These are phyloP conservation scores for Trialeurodes vaporariorum DNA, from an alignment of 1,140 invertebrate species.

Conservation along the genomic window DNA sequence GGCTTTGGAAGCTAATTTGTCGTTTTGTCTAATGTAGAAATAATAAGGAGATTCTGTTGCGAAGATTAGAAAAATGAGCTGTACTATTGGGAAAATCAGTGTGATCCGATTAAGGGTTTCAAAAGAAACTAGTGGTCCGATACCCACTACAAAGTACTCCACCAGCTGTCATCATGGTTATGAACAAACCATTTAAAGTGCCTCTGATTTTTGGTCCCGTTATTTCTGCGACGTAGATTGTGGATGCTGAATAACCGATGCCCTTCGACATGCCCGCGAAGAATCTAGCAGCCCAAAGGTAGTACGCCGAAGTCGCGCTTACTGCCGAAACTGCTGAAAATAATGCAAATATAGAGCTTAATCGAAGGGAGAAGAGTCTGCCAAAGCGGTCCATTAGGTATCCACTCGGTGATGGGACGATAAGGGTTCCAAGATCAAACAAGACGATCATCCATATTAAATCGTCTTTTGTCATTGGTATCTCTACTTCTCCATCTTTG, in stretches of 20 bases:
- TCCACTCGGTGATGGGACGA: slow-evolving; percentile 26
- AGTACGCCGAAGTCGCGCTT: slow-evolving; percentile 6
- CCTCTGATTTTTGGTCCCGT: slow-evolving; percentile 29
- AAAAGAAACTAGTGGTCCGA: slow-evolving; percentile 62
- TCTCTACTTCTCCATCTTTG: background rate
- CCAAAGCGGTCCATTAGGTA: slow-evolving; percentile 61
- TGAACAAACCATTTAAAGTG: slow-evolving; percentile 55
- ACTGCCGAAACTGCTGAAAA: slow-evolving; percentile 46
- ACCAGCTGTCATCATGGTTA: slow-evolving; percentile 61
- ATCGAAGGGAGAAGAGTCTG: slow-evolving; percentile 52
- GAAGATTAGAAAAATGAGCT: too few relatives aligned
- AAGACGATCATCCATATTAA: slow-evolving; percentile 22
- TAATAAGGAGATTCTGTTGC: slow-evolving; percentile 70
- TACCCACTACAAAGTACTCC: slow-evolving; percentile 58
- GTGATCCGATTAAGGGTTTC: too few relatives aligned
- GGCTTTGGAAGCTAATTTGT: slow-evolving; percentile 45
- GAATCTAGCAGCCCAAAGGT: slow-evolving; percentile 21
- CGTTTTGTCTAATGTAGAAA: slow-evolving; percentile 45
- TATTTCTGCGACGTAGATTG: slow-evolving; percentile 79
- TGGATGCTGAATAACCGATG: slow-evolving; percentile 58
- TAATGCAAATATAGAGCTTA: slow-evolving; percentile 36
- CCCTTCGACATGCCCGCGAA: slow-evolving; percentile 52
- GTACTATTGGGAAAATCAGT: too few relatives aligned
- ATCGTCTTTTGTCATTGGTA: slow-evolving; percentile 9
- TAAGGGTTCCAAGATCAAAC: slow-evolving; percentile 23